Base-by-base conservation (phyloP, 2,888 invertebrate genomes). In the Cerceris rybyensis region DNA sequence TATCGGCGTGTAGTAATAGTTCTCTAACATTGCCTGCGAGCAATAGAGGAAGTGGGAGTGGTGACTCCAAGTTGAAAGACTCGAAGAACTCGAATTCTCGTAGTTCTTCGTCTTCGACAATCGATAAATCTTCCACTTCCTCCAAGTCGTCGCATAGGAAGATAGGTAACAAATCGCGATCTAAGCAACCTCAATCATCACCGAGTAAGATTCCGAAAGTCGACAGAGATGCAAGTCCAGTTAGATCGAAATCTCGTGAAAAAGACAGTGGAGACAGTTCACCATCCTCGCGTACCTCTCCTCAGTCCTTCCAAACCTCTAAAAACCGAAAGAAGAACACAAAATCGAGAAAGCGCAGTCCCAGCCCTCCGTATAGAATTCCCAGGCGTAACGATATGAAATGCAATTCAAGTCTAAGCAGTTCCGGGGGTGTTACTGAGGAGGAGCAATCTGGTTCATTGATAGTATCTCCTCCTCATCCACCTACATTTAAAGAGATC, bases 291-390 rank as follows among this genome's bases (percentile, higher is more conserved):
- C 90, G 87, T 80, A 88, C 82, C 70, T 87, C 86, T 80, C 91
- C 92, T 72, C 89, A 91, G 69, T 90, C 89, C 73, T 94, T 91
- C 93, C 94, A 92, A 93, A 93, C 82, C 92, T 94, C 14, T 79
- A 87, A 90, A 83, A 89, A 81, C 78, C 91, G 91, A 81, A 92
- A 91, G 82, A 88, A 88, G 84, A 87, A 81, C 28, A 79, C 82
- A 7, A 89, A 89, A 86, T 89, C 90, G 81, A 88, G 91, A 83
- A 91, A 91, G 80, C 89, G 91, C 78, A 89, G 86, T 75, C 89
- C 90, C 54, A 91, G 91, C 80, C 90, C 91, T 59, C 87, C 90
- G 71, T 91, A 92, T 81, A 90, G 91, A 87, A 92, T 92, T 72
- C 92, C 92, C 42, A 88, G 91, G 74, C 91, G 91, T 77, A 87